Conservation (phyloP, 2,797 vertebrate species). For the Galago senegalensis region DNA sequence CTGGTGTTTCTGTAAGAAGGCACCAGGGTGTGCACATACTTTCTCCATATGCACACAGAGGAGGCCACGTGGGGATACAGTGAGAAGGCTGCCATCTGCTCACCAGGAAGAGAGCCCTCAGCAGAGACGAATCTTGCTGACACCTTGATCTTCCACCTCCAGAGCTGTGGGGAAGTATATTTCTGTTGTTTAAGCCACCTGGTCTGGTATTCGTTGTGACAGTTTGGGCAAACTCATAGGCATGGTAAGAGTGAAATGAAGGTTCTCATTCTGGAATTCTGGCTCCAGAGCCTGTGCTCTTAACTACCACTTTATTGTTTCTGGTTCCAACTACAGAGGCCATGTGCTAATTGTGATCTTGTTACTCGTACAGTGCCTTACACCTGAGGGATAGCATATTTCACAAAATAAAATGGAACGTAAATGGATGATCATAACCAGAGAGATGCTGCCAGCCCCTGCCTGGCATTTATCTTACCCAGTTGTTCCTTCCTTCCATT, state of each 20-base stretch:
- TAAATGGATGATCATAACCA: neutral
- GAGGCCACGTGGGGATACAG: neutral
- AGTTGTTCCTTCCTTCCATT: neutral
- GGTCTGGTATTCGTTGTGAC: neutral
- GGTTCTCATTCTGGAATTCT: neutral
- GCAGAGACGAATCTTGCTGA: neutral
- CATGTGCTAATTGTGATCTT: neutral
- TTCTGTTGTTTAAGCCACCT: neutral
- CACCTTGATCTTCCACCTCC: neutral
- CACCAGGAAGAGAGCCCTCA: neutral
- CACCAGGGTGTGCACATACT: fast-evolving
- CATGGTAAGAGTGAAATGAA: too few species aligned
- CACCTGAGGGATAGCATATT: neutral
- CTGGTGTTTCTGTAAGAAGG: neutral
- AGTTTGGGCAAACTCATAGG: neutral
- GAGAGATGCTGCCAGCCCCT: neutral
- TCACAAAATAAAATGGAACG: neutral
- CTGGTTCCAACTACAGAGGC: neutral
- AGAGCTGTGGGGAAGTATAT: neutral
- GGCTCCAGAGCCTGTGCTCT: neutral
- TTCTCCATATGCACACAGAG: neutral
- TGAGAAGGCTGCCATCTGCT: neutral
- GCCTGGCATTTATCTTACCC: neutral
- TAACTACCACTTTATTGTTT: neutral
- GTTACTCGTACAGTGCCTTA: neutral